Evolutionary conservation across 2,888 invertebrate genomes (phyloP).

Genomic region (Dione juno): DNA sequence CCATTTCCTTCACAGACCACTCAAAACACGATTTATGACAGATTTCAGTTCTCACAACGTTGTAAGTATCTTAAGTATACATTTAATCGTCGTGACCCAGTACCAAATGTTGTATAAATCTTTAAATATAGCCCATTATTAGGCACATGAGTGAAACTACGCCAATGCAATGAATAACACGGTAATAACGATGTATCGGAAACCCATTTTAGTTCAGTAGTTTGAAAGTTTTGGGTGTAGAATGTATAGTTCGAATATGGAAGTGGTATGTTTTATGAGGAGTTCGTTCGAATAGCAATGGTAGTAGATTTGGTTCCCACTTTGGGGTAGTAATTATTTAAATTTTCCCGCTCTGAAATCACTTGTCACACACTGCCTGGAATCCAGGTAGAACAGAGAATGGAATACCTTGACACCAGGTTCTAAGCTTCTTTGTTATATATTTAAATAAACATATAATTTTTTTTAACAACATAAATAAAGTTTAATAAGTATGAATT

Average conservation of each 20-base stretch:
- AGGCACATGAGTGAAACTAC: slow-evolving; percentile 34
- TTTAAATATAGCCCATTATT: slow-evolving; percentile 36
- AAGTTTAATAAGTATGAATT: too few relatives aligned
- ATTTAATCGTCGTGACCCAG: slow-evolving; percentile 20
- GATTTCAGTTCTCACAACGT: background rate
- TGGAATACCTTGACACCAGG: too few relatives aligned
- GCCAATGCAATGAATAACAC: slow-evolving; percentile 42
- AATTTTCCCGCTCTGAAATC: too few relatives aligned
- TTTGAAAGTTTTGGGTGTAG: slow-evolving; percentile 33
- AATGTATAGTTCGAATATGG: slow-evolving; percentile 19
- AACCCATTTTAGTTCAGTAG: slow-evolving; percentile 41
- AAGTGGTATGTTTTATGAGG: slow-evolving; percentile 14
- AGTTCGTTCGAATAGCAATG: too few relatives aligned
- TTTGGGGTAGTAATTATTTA: too few relatives aligned
- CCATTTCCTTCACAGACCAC: background rate
- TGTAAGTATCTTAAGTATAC: slow-evolving; percentile 11
- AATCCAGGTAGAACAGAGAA: too few relatives aligned
- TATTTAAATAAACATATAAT: too few relatives aligned
- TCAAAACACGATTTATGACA: background rate
- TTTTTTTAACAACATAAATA: too few relatives aligned
- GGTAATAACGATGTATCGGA: slow-evolving; percentile 43
- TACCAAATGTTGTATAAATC: slow-evolving; percentile 26
- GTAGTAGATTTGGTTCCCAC: too few relatives aligned
- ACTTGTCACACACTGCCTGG: too few relatives aligned
- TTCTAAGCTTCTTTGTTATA: too few relatives aligned